Evolutionary conservation across 2,888 invertebrate genomes (phyloP), one percentile per base, ranked within the genome.

Genomic region (Orgyia antiqua): DNA sequence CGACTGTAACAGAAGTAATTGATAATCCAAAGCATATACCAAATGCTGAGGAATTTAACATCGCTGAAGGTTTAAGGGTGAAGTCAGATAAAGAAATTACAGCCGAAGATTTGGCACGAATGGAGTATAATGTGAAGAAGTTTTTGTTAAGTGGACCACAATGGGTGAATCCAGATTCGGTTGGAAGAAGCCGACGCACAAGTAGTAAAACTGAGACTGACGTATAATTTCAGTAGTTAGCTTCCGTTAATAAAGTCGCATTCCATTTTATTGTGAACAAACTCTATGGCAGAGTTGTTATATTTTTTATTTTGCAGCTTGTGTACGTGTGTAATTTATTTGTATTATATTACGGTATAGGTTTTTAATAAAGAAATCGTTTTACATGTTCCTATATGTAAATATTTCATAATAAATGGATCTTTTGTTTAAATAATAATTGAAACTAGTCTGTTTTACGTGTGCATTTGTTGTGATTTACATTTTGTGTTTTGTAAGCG

Each of bases 81-180:
- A 78, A 75, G 41, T 62, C 64, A 8, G 74, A 77, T 27, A 80
- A 75, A 42, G 74, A 79, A 31, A 79, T 86, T 37, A 72, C 86
- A 10, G 75, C 87, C 5, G 89, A 89, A 47, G 90, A 90, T 63
- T 88, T 92, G 50, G 91, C 91, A 10, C 89, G 92, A 62, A 92
- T 92, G 92, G 92, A 92, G 62, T 91, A 92, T 58, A 92, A 92
- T 63, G 92, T 92, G n/a, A 92, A 92, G 69, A 90, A 91, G 65
- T 92, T 92, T 68, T 71, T 92, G 50, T 80, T 92, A 61, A 91
- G 91, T 34, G 87, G 87, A 2, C 77, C 83, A 10, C 74, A 79
- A 27, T 86, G 84, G 83, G 71, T 52, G 13, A 69, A 68, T 36
- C 62, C 74, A 1, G 68, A 53, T 9, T 57, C 73, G 0, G 61